Evolutionary conservation across 2,113 vertebrate species (phyloP).

Genomic region (Cochlearius cochlearius): DNA sequence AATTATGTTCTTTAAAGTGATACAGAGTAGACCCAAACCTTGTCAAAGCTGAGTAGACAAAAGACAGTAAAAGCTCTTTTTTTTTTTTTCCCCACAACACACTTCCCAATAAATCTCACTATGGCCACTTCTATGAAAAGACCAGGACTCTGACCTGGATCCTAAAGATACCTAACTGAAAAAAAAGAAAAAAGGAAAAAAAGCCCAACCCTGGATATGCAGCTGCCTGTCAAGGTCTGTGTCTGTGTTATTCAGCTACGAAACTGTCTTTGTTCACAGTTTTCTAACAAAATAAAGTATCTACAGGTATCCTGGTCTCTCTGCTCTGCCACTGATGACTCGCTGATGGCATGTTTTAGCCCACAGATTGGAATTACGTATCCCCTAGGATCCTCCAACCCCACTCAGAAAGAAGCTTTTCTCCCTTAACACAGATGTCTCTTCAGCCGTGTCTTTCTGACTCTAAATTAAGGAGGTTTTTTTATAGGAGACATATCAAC

Average conservation of each 20-base stretch:
- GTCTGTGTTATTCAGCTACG: neutral
- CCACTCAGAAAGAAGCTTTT: neutral
- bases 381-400: neutral
- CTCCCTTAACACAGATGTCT: neutral
- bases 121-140: neutral
- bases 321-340: neutral
- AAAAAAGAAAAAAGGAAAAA: neutral
- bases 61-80: neutral
- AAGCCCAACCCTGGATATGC: accelerated
- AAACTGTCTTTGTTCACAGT: neutral
- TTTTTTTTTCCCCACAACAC: neutral
- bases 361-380: accelerated
- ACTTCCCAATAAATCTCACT: neutral
- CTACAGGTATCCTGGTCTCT: neutral
- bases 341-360: neutral
- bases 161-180: neutral
- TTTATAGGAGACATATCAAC: neutral
- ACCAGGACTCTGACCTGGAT: neutral
- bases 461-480: neutral
- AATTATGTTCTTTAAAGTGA: neutral
- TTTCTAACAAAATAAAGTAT: neutral
- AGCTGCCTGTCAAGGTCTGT: neutral
- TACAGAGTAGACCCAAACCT: neutral
- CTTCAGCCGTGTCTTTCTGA: neutral
- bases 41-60: neutral